These are phyloP conservation scores for Fistularia commersonii DNA, from an alignment of 2,797 vertebrate species.

Conservation along the genomic window DNA sequence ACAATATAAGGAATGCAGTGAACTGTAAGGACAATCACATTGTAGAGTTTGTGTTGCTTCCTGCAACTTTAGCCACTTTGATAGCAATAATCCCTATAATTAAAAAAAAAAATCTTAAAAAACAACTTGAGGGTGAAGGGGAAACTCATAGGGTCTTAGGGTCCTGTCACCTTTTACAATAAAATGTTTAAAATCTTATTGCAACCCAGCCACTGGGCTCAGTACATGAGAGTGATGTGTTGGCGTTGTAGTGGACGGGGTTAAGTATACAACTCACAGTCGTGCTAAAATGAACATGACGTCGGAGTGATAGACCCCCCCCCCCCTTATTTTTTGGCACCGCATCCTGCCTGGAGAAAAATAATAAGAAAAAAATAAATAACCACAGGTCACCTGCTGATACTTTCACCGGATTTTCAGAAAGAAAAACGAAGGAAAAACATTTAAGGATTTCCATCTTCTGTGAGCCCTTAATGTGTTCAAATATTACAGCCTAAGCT, in stretches of 20 bases:
- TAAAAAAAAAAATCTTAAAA: conserved; percentile 34
- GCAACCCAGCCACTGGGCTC: conserved; percentile 49
- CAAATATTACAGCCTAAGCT: conserved; percentile 49
- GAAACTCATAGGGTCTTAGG: conserved; percentile 24
- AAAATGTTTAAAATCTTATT: conserved; percentile 58
- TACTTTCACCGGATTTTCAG: neutral
- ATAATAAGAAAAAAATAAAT: neutral
- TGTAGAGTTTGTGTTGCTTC: conserved; percentile 20
- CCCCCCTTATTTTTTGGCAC: conserved; percentile 40
- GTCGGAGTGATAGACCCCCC: conserved; percentile 20
- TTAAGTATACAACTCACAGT: conserved; percentile 26
- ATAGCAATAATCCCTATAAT: conserved; percentile 17
- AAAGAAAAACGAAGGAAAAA: conserved; percentile 20
- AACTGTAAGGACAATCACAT: conserved; percentile 32
- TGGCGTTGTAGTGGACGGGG: conserved; percentile 19
- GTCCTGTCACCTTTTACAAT: conserved; percentile 20
- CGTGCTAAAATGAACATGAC: conserved; percentile 25
- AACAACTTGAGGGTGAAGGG: conserved; percentile 23
- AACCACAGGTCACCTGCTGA: neutral
- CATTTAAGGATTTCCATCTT: conserved; percentile 44
- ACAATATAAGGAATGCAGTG: conserved; percentile 38
- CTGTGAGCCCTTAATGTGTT: conserved; percentile 63
- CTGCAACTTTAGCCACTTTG: conserved; percentile 5
- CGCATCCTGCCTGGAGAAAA: conserved; percentile 14
- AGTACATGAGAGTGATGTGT: conserved; percentile 4